A percentile compares a stretch with the other conserved stretches of the same genome.
Conservation (phyloP, 2,797 vertebrate genomes). For the Psittacula echo region DNA sequence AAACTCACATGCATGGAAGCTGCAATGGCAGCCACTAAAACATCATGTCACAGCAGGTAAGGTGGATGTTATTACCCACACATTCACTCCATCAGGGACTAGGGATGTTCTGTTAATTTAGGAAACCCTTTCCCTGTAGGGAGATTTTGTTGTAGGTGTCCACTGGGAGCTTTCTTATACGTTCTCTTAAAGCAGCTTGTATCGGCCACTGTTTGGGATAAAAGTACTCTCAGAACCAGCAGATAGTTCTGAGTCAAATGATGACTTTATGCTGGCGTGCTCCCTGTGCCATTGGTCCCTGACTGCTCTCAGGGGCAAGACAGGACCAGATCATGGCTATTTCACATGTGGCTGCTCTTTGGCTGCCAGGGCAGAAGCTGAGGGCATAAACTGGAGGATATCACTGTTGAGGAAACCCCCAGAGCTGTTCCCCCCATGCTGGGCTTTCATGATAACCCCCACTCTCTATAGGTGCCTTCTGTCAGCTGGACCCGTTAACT, state of each 20-base stretch:
- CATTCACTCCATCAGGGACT: not conserved
- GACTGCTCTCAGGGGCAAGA: not conserved
- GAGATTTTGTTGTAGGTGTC: not conserved
- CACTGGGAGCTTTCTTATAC: not conserved
- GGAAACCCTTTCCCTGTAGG: not conserved
- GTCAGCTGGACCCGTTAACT: slow-evolving; percentile 69
- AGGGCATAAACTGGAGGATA: not conserved
- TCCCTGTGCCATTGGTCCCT: rapidly evolving
- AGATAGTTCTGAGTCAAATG: not conserved
- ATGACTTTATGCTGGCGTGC: rapidly evolving
- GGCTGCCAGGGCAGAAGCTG: not conserved
- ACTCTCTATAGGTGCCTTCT: not conserved
- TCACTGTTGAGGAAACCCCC: not conserved
- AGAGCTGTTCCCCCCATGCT: rapidly evolving
- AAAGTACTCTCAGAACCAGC: not conserved
- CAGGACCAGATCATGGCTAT: rapidly evolving
- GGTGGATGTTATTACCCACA: not conserved
- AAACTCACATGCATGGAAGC: not conserved
- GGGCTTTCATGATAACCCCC: not conserved
- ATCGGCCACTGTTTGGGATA: rapidly evolving
- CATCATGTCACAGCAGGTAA: not conserved
- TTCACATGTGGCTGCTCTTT: not conserved
- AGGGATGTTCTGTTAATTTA: not conserved
- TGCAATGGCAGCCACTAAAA: not conserved
- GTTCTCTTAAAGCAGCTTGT: not conserved